phyloP scores from a whole-genome alignment of 1,140 invertebrate species.

The Arion vulgaris region DNA sequence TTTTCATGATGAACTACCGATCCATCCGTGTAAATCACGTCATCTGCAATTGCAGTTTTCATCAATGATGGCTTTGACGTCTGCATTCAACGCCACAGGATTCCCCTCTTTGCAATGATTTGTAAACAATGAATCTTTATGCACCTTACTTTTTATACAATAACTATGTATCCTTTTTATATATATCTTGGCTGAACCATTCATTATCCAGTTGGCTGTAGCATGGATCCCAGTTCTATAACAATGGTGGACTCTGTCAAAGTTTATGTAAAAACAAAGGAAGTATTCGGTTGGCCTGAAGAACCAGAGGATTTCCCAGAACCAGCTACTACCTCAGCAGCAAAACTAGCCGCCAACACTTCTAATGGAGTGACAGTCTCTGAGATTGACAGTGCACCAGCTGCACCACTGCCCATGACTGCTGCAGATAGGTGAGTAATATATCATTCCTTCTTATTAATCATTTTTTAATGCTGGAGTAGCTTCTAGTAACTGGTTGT shows the following conservation, averaged over 20 bases:
- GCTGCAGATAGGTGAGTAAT: constrained; percentile 67
- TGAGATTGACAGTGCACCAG: constrained; percentile 43
- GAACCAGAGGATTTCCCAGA: constrained; percentile 88
- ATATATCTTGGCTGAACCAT: too few relatives aligned
- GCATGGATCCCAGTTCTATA: constrained; percentile 86
- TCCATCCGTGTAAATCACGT: too few relatives aligned
- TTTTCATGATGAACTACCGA: too few relatives aligned
- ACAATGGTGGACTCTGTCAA: constrained; percentile 95
- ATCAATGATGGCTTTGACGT: too few relatives aligned
- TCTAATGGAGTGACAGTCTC: constrained; percentile 40
- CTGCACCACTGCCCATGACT: constrained; percentile 67
- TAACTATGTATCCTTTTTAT: too few relatives aligned
- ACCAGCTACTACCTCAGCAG: constrained; percentile 60
- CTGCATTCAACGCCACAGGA: too few relatives aligned
- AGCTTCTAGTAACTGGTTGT: too few relatives aligned
- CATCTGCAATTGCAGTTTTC: too few relatives aligned
- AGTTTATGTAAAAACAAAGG: constrained; percentile 95
- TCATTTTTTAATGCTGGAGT: too few relatives aligned
- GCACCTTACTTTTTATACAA: too few relatives aligned
- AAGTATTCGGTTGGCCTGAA: constrained; percentile 96
- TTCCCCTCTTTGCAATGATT: too few relatives aligned
- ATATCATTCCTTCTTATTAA: neutral
- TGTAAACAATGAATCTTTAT: too few relatives aligned
- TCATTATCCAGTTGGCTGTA: constrained; percentile 81
- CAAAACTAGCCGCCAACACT: constrained; percentile 46